A percentile compares a stretch with the other conserved stretches of the same genome.
These are phyloP conservation scores for Phodopus roborovskii DNA, from an alignment of 2,113 vertebrate species.

Conservation along the genomic window DNA sequence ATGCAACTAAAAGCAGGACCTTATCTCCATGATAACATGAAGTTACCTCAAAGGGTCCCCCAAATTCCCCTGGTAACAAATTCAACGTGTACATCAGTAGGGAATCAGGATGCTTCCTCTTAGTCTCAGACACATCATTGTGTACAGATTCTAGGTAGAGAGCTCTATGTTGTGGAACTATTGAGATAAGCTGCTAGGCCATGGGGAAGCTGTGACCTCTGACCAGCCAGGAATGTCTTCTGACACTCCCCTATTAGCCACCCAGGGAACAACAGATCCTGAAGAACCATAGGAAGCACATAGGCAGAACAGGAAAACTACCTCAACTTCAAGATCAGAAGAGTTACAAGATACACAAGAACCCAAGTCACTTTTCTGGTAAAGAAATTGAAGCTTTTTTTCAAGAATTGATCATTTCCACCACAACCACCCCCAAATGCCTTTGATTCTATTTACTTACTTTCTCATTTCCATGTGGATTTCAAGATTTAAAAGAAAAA, in stretches of 20 bases:
- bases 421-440: not conserved
- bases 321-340: fast-evolving
- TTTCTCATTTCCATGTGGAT: not conserved
- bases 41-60: not conserved
- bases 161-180: no score
- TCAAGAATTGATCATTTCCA: not conserved
- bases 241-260: not conserved
- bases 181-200: no score
- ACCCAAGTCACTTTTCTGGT: not conserved
- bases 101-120: not conserved
- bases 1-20: not conserved
- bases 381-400: not conserved
- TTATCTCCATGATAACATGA: not conserved
- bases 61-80: no score
- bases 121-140: not conserved
- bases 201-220: no score
- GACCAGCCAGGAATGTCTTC: no score
- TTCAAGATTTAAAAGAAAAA: not conserved
- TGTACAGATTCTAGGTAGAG: not conserved
- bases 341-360: not conserved
- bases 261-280: not conserved
- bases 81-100: not conserved
- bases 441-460: not conserved
- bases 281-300: not conserved
- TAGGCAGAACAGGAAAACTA: not conserved